phyloP scores from a whole-genome alignment of 2,888 invertebrate genomes.

The Gortyna flavago region DNA sequence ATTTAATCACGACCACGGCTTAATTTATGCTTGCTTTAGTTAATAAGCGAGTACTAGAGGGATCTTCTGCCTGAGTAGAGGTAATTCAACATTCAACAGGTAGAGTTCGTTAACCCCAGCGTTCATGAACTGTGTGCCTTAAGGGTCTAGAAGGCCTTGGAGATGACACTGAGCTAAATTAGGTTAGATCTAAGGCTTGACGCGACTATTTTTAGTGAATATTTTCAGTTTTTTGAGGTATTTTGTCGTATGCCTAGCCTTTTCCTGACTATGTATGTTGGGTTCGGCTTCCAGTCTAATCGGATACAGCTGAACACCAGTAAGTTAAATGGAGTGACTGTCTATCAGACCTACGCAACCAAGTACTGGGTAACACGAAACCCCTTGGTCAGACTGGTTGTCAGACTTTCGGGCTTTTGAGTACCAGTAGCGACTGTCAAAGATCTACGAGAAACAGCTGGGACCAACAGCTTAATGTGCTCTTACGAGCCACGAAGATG shows the following conservation, averaged over 20 bases:
- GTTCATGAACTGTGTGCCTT: conserved; percentile 29
- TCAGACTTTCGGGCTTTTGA: no score
- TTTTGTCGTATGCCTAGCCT: neutral
- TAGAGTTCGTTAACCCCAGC: conserved; percentile 43
- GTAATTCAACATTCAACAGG: conserved; percentile 55
- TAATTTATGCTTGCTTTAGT: conserved; percentile 24
- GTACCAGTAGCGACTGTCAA: no score
- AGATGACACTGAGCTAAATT: conserved; percentile 30
- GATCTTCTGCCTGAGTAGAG: neutral
- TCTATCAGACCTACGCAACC: neutral
- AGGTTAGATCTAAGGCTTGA: neutral
- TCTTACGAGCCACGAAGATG: no score
- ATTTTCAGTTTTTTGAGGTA: no score
- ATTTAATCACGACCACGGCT: conserved; percentile 6
- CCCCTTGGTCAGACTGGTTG: no score
- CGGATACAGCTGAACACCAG: no score
- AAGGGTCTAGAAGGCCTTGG: conserved; percentile 5
- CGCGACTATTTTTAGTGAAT: neutral
- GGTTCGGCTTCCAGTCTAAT: neutral
- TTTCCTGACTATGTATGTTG: neutral
- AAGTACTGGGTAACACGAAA: neutral
- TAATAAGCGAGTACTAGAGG: conserved; percentile 17
- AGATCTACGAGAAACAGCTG: no score
- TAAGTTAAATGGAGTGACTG: neutral
- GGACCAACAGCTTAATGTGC: no score